Base-by-base conservation (phyloP, 2,888 invertebrate species). In the Diogma glabrata region DNA sequence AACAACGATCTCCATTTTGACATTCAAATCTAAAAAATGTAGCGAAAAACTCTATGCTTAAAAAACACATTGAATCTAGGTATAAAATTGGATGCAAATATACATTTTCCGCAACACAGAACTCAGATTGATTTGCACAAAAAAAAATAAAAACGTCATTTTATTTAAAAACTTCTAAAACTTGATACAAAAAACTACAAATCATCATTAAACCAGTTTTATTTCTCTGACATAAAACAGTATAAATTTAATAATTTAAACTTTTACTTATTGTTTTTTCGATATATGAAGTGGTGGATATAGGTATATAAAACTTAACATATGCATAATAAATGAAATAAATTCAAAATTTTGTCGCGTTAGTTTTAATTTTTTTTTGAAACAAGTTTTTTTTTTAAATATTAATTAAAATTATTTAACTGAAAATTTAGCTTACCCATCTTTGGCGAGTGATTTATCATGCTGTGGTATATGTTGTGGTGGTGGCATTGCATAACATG, bases 401-500 rank as follows among this genome's bases (percentile, higher is more conserved):
- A 5, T 3, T 30, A 8, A 30, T 30, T 3, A 5, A 30, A 30
- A 30, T 30, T 5, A 45, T 24, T 16, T 16, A 45, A 43, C 20
- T 14, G 3, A 43, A 49, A 33, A 14, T 5, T 28, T 14, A 47
- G 65, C 70, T 67, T 56, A 70, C 70, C 70, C 67, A 59, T 70
- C 70, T 61, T 70, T 70, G 61, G 51, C 47, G 33, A 36, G 60
- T 10, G 79, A 75, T 64, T 82, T 87, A 73, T 88, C 84, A 69
- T 84, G 87, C 62, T 76, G 81, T 54, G 82, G 83, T 60, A 73
- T 74, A 57, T 85, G 84, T 65, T 86, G 86, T 30, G 88, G 88
- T 53, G 86, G 86, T 54, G 89, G 88, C 88, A 90, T 89, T 64
- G 87, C 87, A 72, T 89, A 89, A 64, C 88, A 89, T 47, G 83